phyloP scores from a whole-genome alignment of 2,888 invertebrate species.

The Drosophila trichaetosa region DNA sequence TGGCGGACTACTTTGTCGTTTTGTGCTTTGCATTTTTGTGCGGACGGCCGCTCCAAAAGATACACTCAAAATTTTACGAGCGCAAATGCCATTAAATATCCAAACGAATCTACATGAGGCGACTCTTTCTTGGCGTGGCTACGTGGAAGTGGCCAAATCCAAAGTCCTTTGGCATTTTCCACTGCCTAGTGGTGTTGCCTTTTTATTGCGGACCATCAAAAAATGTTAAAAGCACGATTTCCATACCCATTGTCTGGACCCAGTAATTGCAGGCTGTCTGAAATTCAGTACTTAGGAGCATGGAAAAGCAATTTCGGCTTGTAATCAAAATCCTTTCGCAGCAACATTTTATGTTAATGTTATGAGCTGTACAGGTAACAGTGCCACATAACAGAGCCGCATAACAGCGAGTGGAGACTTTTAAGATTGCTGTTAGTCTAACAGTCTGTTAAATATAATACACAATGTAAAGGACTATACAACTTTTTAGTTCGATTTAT shows the following conservation, averaged over 20 bases:
- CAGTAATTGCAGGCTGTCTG: conserved; percentile 59
- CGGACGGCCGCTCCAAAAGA: conserved; percentile 38
- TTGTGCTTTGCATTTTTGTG: conserved; percentile 59
- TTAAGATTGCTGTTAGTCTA: conserved; percentile 22
- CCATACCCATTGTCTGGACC: conserved; percentile 62
- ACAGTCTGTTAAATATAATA: neutral
- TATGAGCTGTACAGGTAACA: conserved; percentile 6
- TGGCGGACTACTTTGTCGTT: conserved; percentile 58
- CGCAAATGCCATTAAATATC: conserved; percentile 72
- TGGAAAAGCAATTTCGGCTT: conserved; percentile 18
- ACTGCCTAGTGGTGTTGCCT: conserved; percentile 26
- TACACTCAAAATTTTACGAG: conserved; percentile 75
- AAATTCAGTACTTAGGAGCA: conserved; percentile 11
- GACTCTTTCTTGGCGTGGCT: conserved; percentile 44
- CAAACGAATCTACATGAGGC: conserved; percentile 66
- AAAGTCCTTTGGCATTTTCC: conserved; percentile 20
- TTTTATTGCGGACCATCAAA: conserved; percentile 72
- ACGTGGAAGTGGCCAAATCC: conserved; percentile 57
- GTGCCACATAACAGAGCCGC: neutral
- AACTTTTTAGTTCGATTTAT: neutral
- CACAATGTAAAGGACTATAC: neutral
- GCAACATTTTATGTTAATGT: conserved; percentile 27
- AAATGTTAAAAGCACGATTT: conserved; percentile 63
- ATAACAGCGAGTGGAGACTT: conserved; percentile 59
- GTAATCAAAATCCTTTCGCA: conserved; percentile 21